Percentiles rank a stretch among this genome's conserved stretches.
These are phyloP conservation scores for Leptobrachium leishanense DNA, from an alignment of 2,113 vertebrate species.

Conservation along the genomic window DNA sequence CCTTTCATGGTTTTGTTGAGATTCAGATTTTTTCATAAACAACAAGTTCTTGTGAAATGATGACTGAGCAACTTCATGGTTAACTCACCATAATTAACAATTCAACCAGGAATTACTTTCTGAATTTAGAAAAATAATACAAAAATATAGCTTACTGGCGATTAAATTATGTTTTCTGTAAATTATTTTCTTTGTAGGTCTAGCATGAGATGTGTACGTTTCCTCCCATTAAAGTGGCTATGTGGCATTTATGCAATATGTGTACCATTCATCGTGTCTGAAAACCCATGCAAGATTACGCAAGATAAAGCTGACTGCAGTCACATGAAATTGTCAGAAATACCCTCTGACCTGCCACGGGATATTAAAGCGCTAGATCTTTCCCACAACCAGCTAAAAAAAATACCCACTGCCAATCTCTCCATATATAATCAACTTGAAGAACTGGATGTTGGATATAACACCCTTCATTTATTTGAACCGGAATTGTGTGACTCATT, in stretches of 20 bases:
- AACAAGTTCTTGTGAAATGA: too few relatives aligned
- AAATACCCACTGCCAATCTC: constrained; percentile 64
- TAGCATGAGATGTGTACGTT: constrained; percentile 53
- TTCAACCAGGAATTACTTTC: too few relatives aligned
- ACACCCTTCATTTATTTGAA: constrained; percentile 75
- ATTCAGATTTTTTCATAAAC: too few relatives aligned
- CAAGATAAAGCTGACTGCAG: constrained; percentile 81
- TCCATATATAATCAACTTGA: constrained; percentile 70
- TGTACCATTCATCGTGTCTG: constrained; percentile 32
- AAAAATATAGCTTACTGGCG: too few relatives aligned
- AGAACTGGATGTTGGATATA: constrained; percentile 76
- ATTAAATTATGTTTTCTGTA: too few relatives aligned
- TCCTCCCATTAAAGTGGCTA: constrained; percentile 36
- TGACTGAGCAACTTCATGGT: too few relatives aligned
- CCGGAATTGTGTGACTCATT: constrained; percentile 70
- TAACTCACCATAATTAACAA: too few relatives aligned
- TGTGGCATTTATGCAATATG: constrained; percentile 50
- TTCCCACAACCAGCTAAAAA: constrained; percentile 82
- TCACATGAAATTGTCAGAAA: constrained; percentile 73
- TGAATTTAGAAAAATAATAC: too few relatives aligned
- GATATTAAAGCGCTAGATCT: constrained; percentile 81
- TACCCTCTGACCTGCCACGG: constrained; percentile 80
- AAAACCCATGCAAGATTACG: constrained; percentile 66
- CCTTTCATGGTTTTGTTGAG: too few relatives aligned
- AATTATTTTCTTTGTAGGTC: constrained; percentile 39